Conservation (phyloP, 2,113 vertebrate genomes). For the Equus przewalskii region DNA sequence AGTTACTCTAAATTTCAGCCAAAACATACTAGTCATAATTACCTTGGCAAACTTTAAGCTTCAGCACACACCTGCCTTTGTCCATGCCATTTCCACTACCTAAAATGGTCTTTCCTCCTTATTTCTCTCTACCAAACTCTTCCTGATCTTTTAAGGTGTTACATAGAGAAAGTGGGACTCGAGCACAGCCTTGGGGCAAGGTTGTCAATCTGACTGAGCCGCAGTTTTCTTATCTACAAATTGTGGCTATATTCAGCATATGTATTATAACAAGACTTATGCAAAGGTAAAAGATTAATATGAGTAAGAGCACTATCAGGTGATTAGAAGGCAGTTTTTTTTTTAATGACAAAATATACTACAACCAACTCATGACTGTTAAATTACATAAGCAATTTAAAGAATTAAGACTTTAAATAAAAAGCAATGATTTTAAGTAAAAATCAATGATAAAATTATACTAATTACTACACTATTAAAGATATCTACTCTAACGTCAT, state of each 20-base stretch:
- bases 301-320: not conserved
- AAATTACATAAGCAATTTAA: conserved; percentile 33
- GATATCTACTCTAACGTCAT: not conserved
- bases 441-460: not conserved
- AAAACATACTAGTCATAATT: conserved; percentile 60
- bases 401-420: conserved; percentile 30
- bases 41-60: conserved; percentile 44
- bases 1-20: conserved; percentile 58
- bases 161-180: not conserved
- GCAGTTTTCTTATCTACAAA: not conserved
- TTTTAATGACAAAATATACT: conserved; percentile 31
- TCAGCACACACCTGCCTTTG: conserved; percentile 20
- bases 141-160: conserved; percentile 21
- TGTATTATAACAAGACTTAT: not conserved
- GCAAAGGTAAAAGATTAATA: not conserved
- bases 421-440: conserved; percentile 10
- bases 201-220: not conserved
- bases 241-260: conserved; percentile 27
- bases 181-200: not conserved
- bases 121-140: conserved; percentile 35
- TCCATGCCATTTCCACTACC: not conserved
- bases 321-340: not conserved
- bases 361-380: not conserved
- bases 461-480: not conserved
- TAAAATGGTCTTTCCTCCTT: conserved; percentile 33